Conservation (phyloP, 2,888 invertebrate species). For the Agrochola circellaris region DNA sequence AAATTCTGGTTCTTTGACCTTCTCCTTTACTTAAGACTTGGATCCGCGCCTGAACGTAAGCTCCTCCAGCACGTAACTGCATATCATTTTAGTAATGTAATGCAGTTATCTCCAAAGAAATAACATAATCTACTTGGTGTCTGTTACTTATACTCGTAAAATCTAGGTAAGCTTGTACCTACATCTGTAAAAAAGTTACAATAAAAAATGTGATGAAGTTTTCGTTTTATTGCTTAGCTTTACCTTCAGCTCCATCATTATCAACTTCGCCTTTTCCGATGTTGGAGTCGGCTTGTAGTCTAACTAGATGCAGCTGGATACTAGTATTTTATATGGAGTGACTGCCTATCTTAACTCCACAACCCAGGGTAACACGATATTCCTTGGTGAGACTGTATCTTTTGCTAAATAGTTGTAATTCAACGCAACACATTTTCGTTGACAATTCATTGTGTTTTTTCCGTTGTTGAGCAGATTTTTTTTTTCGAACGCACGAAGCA, state of each 20-base stretch:
- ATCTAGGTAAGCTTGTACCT: not conserved
- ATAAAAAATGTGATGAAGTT: not conserved
- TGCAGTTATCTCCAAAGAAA: not conserved
- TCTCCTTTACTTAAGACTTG: not conserved
- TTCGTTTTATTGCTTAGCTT: not conserved
- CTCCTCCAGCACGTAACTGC: not conserved
- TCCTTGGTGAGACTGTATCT: too few species aligned
- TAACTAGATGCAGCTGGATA: not conserved
- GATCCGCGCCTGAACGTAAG: slow-evolving; percentile 15
- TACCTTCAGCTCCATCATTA: not conserved
- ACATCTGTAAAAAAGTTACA: not conserved
- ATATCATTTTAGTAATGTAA: slow-evolving; percentile 15
- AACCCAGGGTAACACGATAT: not conserved
- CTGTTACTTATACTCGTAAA: not conserved
- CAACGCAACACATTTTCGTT: too few species aligned
- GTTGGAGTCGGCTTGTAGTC: not conserved
- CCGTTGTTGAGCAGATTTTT: too few species aligned
- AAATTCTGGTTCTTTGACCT: slow-evolving; percentile 8
- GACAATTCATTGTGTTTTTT: too few species aligned
- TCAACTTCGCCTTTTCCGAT: not conserved
- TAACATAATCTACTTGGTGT: not conserved
- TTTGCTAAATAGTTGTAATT: too few species aligned
- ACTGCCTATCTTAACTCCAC: not conserved
- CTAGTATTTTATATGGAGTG: not conserved
- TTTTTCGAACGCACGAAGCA: too few species aligned